Evolutionary conservation across 1,140 invertebrate genomes (phyloP).

Genomic region (Phymorhynchus buccinoides): DNA sequence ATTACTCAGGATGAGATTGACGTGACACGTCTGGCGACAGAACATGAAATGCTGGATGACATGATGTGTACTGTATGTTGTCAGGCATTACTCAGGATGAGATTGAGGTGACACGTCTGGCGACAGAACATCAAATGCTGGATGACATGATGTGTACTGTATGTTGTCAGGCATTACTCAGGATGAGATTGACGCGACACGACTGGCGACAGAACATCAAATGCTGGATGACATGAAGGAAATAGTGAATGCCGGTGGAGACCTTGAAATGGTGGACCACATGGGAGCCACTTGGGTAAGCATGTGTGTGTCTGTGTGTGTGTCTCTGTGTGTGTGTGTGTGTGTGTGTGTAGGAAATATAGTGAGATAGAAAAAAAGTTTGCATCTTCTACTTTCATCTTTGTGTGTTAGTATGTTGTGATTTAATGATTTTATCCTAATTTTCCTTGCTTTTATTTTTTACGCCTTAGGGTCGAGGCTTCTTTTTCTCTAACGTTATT

Average conservation of each 20-base stretch:
- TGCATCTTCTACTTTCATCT: neutral
- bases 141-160: too few relatives aligned
- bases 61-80: too few relatives aligned
- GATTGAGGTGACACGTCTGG: constrained; percentile 94
- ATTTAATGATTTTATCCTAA: too few relatives aligned
- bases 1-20: too few relatives aligned
- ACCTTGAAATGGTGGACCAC: constrained; percentile 88
- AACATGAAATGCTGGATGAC: constrained; percentile 93
- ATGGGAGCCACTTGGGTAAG: constrained; percentile 91
- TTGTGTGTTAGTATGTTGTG: neutral
- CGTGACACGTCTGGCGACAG: too few relatives aligned
- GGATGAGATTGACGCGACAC: constrained; percentile 92
- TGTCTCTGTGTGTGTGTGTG: neutral
- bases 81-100: constrained; percentile 80
- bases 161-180: constrained; percentile 78
- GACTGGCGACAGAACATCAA: constrained; percentile 89
- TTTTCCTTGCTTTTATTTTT: too few relatives aligned
- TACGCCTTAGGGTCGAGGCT: too few relatives aligned
- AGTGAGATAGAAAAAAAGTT: too few relatives aligned
- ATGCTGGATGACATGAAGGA: constrained; percentile 92
- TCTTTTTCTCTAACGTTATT: too few relatives aligned
- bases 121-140: constrained; percentile 93
- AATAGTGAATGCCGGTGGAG: constrained; percentile 81
- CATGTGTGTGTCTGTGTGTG: neutral
- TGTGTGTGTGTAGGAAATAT: neutral